These are phyloP conservation scores for Paralichthys olivaceus DNA, from an alignment of 2,113 vertebrate species.

Conservation along the genomic window DNA sequence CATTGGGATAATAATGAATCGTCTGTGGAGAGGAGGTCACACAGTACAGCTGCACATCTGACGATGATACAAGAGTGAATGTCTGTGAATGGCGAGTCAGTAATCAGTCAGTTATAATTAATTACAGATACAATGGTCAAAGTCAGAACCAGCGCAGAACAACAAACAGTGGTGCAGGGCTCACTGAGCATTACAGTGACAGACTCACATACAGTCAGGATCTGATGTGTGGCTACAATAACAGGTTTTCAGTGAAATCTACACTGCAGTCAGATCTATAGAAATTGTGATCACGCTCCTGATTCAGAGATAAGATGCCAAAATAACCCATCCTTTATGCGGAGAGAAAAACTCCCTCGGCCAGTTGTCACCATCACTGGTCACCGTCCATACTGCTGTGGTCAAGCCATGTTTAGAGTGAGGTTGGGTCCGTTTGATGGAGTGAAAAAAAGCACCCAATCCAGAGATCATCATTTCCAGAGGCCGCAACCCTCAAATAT, in stretches of 20 bases:
- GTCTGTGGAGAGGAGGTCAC: constrained; percentile 42
- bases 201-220: neutral
- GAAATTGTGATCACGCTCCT: neutral
- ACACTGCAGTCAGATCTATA: neutral
- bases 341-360: no score
- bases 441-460: no score
- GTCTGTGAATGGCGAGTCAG: constrained; percentile 16
- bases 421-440: no score
- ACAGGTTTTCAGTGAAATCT: neutral
- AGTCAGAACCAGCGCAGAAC: constrained; percentile 6
- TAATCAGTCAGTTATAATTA: constrained; percentile 24
- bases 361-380: no score
- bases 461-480: no score
- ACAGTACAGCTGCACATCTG: constrained; percentile 49
- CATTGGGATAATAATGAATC: constrained; percentile 53
- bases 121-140: constrained; percentile 1
- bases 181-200: neutral
- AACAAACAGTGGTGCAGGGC: neutral
- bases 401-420: no score
- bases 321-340: no score
- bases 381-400: no score
- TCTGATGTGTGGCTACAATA: neutral
- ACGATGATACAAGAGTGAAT: constrained; percentile 51
- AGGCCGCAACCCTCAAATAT: no score
- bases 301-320: neutral